Percentiles rank a stretch among this genome's conserved stretches.
These are phyloP conservation scores for Donacobius atricapilla DNA, from an alignment of 2,113 vertebrate species.

Conservation along the genomic window DNA sequence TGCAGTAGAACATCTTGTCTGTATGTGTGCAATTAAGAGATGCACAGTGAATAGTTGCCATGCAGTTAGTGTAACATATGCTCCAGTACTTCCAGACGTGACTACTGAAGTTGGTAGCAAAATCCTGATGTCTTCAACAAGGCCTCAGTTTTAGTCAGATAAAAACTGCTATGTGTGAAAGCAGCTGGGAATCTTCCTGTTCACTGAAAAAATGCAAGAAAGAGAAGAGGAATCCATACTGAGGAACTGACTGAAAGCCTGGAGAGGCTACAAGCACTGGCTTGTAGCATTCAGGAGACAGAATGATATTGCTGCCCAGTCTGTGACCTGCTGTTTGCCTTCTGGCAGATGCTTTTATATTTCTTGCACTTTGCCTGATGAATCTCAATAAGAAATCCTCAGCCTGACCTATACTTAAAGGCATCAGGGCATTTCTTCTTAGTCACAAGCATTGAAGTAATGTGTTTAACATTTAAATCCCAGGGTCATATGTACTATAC, in stretches of 20 bases:
- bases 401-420: not conserved
- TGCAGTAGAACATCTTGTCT: constrained; percentile 39
- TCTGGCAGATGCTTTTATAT: not conserved
- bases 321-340: not conserved
- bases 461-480: not conserved
- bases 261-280: not conserved
- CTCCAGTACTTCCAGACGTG: constrained; percentile 37
- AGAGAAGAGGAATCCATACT: not conserved
- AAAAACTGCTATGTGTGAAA: not conserved
- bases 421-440: not conserved
- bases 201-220: not conserved
- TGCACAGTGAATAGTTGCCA: constrained; percentile 39
- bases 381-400: not conserved
- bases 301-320: not conserved
- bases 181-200: not conserved
- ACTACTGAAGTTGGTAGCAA: constrained; percentile 27
- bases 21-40: constrained; percentile 52
- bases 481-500: not conserved
- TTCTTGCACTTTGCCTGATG: not conserved
- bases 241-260: not conserved
- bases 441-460: not conserved
- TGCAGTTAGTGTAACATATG: constrained; percentile 41
- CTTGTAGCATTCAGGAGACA: not conserved
- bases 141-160: not conserved
- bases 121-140: constrained; percentile 35